Evolutionary conservation across 2,888 invertebrate species (phyloP).

Genomic region (Thymelicus acteon): DNA sequence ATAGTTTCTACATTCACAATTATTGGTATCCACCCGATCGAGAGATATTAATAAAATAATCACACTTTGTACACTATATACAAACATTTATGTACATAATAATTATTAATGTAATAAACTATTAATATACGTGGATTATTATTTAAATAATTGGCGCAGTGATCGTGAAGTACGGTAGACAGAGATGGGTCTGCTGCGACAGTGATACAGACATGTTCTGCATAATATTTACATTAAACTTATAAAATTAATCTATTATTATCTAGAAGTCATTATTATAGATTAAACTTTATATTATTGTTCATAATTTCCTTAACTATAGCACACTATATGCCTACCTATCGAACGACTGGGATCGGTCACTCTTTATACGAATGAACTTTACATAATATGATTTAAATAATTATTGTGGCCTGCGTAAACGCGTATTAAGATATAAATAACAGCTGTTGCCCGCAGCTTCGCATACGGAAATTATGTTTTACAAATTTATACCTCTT

Average conservation of each 20-base stretch:
- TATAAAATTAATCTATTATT: not conserved
- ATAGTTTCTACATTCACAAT: slow-evolving; percentile 2
- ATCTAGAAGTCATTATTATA: not conserved
- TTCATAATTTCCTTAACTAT: not conserved
- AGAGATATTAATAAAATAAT: slow-evolving; percentile 3
- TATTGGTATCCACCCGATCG: not conserved
- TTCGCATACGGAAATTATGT: too few relatives aligned
- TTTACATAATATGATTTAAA: too few relatives aligned
- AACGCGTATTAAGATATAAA: too few relatives aligned
- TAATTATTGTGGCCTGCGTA: too few relatives aligned
- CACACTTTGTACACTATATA: slow-evolving; percentile 22
- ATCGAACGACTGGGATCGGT: not conserved
- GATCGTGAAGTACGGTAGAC: not conserved
- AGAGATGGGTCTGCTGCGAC: not conserved
- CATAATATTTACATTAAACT: not conserved
- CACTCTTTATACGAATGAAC: not conserved
- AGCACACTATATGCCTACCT: not conserved
- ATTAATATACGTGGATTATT: not conserved
- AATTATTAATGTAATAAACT: not conserved
- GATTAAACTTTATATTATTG: not conserved
- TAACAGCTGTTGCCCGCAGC: too few relatives aligned
- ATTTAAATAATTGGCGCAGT: too few relatives aligned
- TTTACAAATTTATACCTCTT: too few relatives aligned
- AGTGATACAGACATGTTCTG: not conserved
- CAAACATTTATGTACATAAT: slow-evolving; percentile 32